phyloP scores from a whole-genome alignment of 2,888 invertebrate species.

The Troilus luridus region DNA sequence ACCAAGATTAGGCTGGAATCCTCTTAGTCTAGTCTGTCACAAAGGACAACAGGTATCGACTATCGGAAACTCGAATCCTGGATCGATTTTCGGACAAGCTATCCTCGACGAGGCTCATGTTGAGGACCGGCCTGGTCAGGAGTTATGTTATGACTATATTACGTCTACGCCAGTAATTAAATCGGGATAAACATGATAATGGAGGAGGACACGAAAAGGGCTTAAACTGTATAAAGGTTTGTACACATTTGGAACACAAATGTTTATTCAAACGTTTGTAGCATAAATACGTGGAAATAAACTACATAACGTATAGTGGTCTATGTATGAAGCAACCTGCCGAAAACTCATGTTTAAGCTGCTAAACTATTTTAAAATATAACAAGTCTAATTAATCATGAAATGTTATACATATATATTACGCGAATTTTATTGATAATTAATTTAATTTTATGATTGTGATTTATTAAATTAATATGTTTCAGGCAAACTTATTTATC shows the following conservation, averaged over 20 bases:
- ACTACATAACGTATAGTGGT: background rate
- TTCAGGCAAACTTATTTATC: too few relatives aligned
- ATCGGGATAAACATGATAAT: background rate
- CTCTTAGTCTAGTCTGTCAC: background rate
- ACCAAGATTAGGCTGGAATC: background rate
- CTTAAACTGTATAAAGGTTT: background rate
- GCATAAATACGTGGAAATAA: background rate
- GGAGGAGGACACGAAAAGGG: background rate
- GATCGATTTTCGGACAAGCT: background rate
- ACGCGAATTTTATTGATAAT: too few relatives aligned
- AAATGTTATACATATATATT: too few relatives aligned
- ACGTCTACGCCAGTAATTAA: background rate
- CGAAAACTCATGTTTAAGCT: too few relatives aligned
- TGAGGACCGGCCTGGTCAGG: background rate
- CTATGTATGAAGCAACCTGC: too few relatives aligned
- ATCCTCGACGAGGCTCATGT: background rate
- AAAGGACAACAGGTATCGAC: conserved; percentile 23
- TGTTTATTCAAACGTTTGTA: background rate
- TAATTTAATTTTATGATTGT: too few relatives aligned
- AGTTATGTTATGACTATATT: background rate
- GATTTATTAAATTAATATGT: too few relatives aligned
- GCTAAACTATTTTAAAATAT: too few relatives aligned
- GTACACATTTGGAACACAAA: background rate
- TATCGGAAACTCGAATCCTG: background rate
- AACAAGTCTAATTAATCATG: too few relatives aligned